These are phyloP conservation scores for Xenopus laevis DNA, from an alignment of 2,113 vertebrate species.

Conservation along the genomic window DNA sequence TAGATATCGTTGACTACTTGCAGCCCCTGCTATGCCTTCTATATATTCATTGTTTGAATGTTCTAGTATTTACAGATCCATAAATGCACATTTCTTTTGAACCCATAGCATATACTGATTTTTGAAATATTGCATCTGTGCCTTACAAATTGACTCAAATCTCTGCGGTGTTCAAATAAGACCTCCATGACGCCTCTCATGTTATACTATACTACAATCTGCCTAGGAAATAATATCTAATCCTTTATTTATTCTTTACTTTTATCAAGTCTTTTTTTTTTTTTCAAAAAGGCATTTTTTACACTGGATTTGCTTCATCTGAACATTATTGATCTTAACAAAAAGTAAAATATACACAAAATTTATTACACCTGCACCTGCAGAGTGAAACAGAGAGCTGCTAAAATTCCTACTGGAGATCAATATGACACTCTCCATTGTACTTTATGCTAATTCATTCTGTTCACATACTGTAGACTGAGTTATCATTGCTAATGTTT, in stretches of 20 bases:
- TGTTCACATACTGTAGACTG: constrained; percentile 53
- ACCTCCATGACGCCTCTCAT: no score
- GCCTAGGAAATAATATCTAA: no score
- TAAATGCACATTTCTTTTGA: no score
- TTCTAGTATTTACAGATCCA: no score
- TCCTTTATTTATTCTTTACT: background rate
- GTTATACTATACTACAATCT: no score
- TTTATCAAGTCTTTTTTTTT: constrained; percentile 31
- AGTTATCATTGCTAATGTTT: constrained; percentile 66
- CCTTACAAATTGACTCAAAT: no score
- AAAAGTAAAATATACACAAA: constrained; percentile 49
- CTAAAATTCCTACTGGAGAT: constrained; percentile 48
- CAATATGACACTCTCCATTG: constrained; percentile 54
- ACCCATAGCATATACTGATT: no score
- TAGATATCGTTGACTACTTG: no score
- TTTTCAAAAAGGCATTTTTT: background rate
- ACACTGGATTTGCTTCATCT: background rate
- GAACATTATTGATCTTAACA: constrained; percentile 28
- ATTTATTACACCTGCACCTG: constrained; percentile 48
- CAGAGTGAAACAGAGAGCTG: constrained; percentile 54
- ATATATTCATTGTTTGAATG: no score
- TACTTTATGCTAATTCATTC: constrained; percentile 57
- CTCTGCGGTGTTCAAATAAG: no score
- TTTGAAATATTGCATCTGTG: no score
- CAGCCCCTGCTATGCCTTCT: no score